These are phyloP conservation scores for Eulemur rufifrons DNA, from an alignment of 2,113 vertebrate genomes.

Conservation along the genomic window DNA sequence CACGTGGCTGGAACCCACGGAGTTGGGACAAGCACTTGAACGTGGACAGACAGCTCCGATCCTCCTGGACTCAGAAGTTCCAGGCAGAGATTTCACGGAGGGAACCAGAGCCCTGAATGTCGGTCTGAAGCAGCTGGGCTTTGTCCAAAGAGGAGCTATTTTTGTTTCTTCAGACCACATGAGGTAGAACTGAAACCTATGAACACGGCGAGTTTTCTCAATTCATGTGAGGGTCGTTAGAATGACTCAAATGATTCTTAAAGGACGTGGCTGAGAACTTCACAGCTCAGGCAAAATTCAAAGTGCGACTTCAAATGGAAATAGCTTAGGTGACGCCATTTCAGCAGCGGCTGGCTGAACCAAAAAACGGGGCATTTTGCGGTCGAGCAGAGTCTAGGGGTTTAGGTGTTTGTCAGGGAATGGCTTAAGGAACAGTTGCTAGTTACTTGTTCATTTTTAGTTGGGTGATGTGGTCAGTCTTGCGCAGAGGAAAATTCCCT, in stretches of 20 bases:
- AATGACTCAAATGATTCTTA: not conserved
- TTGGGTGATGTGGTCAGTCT: too few relatives aligned
- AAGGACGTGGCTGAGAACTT: not conserved
- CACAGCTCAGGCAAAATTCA: fast-evolving
- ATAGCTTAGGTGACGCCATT: fast-evolving
- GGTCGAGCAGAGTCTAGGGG: fast-evolving
- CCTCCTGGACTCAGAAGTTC: fast-evolving
- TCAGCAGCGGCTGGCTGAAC: fast-evolving
- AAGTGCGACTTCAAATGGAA: fast-evolving
- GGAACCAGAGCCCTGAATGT: fast-evolving
- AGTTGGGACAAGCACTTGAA: fast-evolving
- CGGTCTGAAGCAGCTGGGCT: not conserved
- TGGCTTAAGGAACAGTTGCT: fast-evolving
- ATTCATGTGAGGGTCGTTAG: fast-evolving
- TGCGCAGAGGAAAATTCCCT: too few relatives aligned
- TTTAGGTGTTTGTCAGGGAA: fast-evolving
- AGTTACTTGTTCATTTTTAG: not conserved
- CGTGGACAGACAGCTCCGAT: not conserved
- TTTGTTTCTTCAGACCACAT: fast-evolving
- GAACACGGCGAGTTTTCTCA: fast-evolving
- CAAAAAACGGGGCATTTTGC: fast-evolving
- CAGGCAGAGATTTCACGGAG: not conserved
- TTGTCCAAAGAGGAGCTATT: not conserved
- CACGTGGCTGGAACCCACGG: fast-evolving
- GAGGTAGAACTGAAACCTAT: fast-evolving